phyloP scores from a whole-genome alignment of 1,140 invertebrate species.

The Bombus huntii region DNA sequence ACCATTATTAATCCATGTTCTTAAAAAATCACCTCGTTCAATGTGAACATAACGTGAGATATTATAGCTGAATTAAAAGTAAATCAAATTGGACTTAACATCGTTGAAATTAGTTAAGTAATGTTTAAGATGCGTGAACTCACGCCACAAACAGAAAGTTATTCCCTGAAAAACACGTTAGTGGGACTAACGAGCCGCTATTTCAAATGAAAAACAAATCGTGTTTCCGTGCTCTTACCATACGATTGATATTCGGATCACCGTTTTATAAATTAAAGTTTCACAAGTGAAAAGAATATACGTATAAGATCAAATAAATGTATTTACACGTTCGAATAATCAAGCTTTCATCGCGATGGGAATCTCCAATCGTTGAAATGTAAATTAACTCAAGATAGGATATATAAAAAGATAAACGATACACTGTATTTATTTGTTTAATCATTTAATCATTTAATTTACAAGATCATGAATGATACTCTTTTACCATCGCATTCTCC shows the following conservation, averaged over 20 bases:
- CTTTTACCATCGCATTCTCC: slow-evolving; percentile 24
- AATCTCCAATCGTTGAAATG: not conserved
- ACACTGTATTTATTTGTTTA: not conserved
- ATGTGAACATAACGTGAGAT: not conserved
- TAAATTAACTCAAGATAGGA: not conserved
- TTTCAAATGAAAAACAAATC: not conserved
- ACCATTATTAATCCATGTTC: not conserved
- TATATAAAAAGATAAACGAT: not conserved
- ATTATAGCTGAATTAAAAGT: not conserved
- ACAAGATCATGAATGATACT: slow-evolving; percentile 6
- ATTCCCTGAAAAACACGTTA: no score
- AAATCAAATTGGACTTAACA: not conserved
- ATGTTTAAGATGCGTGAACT: no score
- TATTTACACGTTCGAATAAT: slow-evolving; percentile 11
- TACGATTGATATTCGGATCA: slow-evolving; percentile 11
- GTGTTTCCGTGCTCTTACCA: no score
- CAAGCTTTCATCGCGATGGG: not conserved
- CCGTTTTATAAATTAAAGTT: not conserved
- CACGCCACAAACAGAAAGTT: no score
- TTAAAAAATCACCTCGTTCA: not conserved
- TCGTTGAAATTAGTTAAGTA: not conserved
- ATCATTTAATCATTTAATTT: not conserved
- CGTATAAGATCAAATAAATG: not conserved
- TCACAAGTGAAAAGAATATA: not conserved
- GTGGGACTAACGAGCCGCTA: slow-evolving; percentile 23